phyloP scores from a whole-genome alignment of 1,140 invertebrate genomes.

The Bradysia coprophila region DNA sequence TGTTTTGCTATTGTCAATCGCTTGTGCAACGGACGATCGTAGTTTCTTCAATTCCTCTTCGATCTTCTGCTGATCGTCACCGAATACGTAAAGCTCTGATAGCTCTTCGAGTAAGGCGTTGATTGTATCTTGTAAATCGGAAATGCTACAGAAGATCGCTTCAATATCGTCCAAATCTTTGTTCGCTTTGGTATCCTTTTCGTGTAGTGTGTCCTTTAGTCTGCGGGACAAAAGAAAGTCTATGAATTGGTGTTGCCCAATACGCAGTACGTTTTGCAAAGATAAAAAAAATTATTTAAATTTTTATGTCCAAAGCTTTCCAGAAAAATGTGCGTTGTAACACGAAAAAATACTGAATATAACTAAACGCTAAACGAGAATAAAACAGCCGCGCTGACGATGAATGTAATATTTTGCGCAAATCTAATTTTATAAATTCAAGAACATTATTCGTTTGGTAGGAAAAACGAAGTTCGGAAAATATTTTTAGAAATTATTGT shows the following conservation, averaged over 20 bases:
- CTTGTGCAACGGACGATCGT: conserved; percentile 28
- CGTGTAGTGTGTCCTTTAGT: conserved; percentile 29
- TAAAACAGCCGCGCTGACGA: too few species aligned
- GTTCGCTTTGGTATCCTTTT: conserved; percentile 34
- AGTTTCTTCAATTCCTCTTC: conserved; percentile 30
- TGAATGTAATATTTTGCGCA: too few species aligned
- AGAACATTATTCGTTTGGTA: too few species aligned
- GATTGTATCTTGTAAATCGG: conserved; percentile 38
- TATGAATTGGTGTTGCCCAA: too few species aligned
- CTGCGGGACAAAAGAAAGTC: conserved; percentile 18
- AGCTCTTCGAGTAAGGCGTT: conserved; percentile 40
- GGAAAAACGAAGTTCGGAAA: too few species aligned
- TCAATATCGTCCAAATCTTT: conserved; percentile 38
- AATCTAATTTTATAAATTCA: too few species aligned
- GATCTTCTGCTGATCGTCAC: conserved; percentile 36
- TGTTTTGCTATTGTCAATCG: conserved; percentile 35
- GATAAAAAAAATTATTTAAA: conserved; percentile 4
- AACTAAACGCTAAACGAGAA: too few species aligned
- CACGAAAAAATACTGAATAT: too few species aligned
- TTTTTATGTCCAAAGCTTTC: conserved; percentile 2
- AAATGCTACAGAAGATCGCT: conserved; percentile 37
- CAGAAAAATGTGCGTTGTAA: too few species aligned
- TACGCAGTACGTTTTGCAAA: too few species aligned
- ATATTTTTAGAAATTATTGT: too few species aligned
- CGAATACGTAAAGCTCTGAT: conserved; percentile 50